These are phyloP conservation scores for Darevskia nairensis DNA, from an alignment of 2,797 vertebrate genomes.

Conservation along the genomic window DNA sequence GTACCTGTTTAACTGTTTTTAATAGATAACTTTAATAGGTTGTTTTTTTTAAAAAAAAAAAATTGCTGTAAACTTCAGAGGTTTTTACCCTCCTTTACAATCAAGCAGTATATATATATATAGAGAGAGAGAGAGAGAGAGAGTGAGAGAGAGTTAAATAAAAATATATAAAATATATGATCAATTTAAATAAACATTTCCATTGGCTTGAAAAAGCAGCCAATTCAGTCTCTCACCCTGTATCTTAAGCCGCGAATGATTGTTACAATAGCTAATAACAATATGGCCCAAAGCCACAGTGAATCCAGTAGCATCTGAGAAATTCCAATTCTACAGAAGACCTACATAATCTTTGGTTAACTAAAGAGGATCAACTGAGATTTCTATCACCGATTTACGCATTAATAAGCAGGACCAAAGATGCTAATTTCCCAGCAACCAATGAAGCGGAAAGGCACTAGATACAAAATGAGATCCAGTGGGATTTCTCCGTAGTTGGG, in stretches of 20 bases:
- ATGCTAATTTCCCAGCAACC: background rate
- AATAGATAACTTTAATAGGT: no score
- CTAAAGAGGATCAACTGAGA: background rate
- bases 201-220: background rate
- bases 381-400: background rate
- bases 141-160: no score
- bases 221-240: background rate
- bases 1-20: no score
- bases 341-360: background rate
- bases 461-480: background rate
- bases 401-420: background rate
- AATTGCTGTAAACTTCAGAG: no score
- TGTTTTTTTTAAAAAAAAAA: no score
- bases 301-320: background rate
- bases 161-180: background rate
- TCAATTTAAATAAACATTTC: background rate
- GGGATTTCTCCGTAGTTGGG: background rate
- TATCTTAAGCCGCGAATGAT: background rate
- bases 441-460: background rate
- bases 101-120: no score
- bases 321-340: background rate
- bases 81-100: no score
- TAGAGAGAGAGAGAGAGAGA: no score
- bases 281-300: background rate
- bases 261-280: background rate